Conservation (phyloP, 2,797 vertebrate species). For the Cygnus olor region DNA sequence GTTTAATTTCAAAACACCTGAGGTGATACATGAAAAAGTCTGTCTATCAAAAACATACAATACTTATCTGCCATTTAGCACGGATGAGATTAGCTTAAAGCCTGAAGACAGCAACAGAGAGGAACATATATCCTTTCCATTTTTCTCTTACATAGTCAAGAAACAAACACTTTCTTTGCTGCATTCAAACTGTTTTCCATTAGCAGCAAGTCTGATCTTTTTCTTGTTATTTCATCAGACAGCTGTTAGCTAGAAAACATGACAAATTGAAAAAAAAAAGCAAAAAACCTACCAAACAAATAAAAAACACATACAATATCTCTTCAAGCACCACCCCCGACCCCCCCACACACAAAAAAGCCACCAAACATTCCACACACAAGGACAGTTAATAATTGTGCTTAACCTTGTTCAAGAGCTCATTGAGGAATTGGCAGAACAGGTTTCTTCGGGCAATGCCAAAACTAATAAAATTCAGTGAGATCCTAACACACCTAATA, state of each 20-base stretch:
- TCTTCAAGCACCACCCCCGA: no score
- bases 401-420: background rate
- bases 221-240: background rate
- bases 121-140: fast-evolving
- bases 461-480: background rate
- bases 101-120: background rate
- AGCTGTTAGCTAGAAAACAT: background rate
- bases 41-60: background rate
- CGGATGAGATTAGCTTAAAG: background rate
- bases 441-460: background rate
- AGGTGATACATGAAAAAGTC: background rate
- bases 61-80: background rate
- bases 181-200: background rate
- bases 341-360: background rate
- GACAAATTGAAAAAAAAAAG: background rate
- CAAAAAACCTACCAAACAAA: background rate
- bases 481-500: background rate
- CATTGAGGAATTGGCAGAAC: background rate
- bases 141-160: background rate
- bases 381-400: fast-evolving
- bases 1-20: background rate
- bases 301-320: background rate
- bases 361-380: background rate
- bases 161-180: background rate
- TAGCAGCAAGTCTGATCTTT: background rate